Base-by-base conservation (phyloP, 1,140 invertebrate species). In the Lutraria rhynchaena region DNA sequence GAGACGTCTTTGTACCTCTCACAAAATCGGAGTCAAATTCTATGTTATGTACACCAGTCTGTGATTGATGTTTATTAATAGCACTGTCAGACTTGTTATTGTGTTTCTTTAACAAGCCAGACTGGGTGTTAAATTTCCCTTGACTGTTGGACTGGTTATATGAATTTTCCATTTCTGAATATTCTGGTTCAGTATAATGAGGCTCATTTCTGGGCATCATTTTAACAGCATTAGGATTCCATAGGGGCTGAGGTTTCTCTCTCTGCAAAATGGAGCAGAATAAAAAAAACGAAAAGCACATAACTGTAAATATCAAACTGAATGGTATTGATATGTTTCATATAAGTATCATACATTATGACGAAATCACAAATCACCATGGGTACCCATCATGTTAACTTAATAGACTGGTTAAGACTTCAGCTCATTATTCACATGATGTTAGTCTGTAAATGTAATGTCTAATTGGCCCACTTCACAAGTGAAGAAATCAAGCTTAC, bases 151-250 rank as follows among this genome's bases (percentile, higher is more conserved):
- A 37, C 22, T 80, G 29, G 65, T 80, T 80, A 27, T 80, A 80
- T 44, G 33, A 69, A 57, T 80, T 67, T 60, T 80, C 76, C 63
- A 70, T 80, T 44, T 80, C 19, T 3, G 63, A 58, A 60, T 80
- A 70, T 46, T 80, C 76, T 46, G 76, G 63, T 46, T 29, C 53
- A 33, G 19, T 70, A 17, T 24, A 37, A 37, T 80, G 37, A 9
- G 51, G 19, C 3, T 53, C 35, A 49, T 69, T 31, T 29, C 29
- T 46, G 4, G 55, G 49, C 19, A 33, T 33, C 19, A 33, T 33
- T 24, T 63, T 57, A 61, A 60, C 37, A 53, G 31, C 53, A 46
- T 37, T 46, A 9, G 76, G 27, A 13, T 70, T 46, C 76, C 76
- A 80, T 5, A 80, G 63, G 17, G 49, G 84, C 33, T 77, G 33